Evolutionary conservation across 2,113 vertebrate species (phyloP).

Genomic region (Recurvirostra avosetta): DNA sequence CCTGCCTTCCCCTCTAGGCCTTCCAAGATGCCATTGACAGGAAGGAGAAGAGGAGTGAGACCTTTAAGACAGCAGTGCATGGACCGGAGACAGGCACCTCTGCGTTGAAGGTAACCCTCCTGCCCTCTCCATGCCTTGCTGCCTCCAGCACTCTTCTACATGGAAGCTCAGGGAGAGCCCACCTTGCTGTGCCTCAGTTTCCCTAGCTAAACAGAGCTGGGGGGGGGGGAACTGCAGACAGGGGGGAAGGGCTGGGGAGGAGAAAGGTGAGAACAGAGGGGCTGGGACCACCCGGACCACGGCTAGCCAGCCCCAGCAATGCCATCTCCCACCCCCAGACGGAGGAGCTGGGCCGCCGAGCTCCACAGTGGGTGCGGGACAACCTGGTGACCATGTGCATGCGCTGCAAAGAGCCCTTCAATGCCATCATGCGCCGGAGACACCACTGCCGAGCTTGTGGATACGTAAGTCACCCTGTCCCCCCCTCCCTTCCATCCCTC

Average conservation of each 20-base stretch:
- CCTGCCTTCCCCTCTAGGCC: constrained; percentile 49
- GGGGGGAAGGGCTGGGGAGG: background rate
- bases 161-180: background rate
- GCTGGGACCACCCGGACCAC: background rate
- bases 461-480: constrained; percentile 40
- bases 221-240: background rate
- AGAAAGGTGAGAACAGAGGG: background rate
- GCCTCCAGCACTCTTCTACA: too few species aligned
- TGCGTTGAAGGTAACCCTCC: constrained; percentile 35
- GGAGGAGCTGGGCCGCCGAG: constrained; percentile 73
- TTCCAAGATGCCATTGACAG: constrained; percentile 72
- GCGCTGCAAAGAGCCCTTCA: constrained; percentile 79
- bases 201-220: background rate
- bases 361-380: constrained; percentile 78
- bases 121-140: background rate
- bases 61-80: constrained; percentile 66
- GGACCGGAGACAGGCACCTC: constrained; percentile 14
- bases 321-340: background rate
- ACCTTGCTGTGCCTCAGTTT: background rate
- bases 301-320: background rate
- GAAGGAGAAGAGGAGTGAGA: constrained; percentile 70
- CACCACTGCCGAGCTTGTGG: constrained; percentile 81
- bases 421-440: constrained; percentile 63
- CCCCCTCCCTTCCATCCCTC: background rate
- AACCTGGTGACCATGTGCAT: constrained; percentile 82